These are phyloP conservation scores for Watsonalla binaria DNA, from an alignment of 2,888 invertebrate genomes.

Conservation along the genomic window DNA sequence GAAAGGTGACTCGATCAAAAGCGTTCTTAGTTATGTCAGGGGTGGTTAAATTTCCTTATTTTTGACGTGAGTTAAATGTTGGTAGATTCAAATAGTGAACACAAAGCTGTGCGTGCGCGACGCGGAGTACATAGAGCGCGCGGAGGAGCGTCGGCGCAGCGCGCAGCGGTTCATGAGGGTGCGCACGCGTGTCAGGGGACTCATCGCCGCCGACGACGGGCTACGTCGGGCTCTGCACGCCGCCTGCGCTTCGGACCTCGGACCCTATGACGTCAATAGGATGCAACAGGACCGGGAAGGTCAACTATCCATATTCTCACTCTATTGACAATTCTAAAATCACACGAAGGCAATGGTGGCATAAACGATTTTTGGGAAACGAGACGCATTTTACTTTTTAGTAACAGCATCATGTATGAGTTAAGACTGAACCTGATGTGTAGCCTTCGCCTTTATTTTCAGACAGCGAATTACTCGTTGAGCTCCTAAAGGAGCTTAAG, in stretches of 20 bases:
- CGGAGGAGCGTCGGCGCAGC: constrained; percentile 37
- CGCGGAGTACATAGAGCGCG: constrained; percentile 48
- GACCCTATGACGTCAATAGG: constrained; percentile 21
- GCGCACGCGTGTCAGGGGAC: constrained; percentile 45
- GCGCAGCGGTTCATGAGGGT: constrained; percentile 42
- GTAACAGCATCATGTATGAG: constrained; percentile 9
- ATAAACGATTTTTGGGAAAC: background rate
- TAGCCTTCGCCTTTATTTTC: constrained; percentile 13
- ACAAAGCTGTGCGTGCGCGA: constrained; percentile 56
- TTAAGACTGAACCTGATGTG: background rate
- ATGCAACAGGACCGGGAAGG: constrained; percentile 34
- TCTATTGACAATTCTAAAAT: background rate
- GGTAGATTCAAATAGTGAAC: constrained; percentile 57
- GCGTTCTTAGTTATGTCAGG: no score
- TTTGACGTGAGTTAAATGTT: background rate
- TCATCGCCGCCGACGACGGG: constrained; percentile 44
- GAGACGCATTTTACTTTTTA: no score
- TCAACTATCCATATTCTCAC: constrained; percentile 9
- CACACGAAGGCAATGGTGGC: background rate
- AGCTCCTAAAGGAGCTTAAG: constrained; percentile 51
- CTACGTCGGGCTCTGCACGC: constrained; percentile 33
- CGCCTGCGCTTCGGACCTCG: constrained; percentile 25
- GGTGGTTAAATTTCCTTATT: no score
- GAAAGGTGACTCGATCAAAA: no score
- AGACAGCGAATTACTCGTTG: constrained; percentile 49